A percentile compares a stretch with the other conserved stretches of the same genome.
These are phyloP conservation scores for Eupsilia transversa DNA, from an alignment of 2,888 invertebrate species.

Conservation along the genomic window DNA sequence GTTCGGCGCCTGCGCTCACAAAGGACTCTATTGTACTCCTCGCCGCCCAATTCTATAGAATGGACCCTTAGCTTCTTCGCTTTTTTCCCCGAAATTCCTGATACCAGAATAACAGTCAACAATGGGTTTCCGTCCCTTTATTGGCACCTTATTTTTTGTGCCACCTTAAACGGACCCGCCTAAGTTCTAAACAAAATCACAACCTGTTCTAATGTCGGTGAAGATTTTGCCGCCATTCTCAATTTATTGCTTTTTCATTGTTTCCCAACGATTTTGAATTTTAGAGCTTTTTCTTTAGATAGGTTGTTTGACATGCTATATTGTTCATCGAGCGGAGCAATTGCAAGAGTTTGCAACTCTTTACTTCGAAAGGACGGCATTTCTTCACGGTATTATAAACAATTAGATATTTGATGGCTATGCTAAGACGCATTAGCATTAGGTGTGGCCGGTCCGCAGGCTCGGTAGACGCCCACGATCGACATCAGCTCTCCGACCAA, in stretches of 20 bases:
- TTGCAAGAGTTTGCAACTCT: slow-evolving; percentile 1
- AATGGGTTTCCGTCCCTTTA: slow-evolving; percentile 91
- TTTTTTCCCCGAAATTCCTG: slow-evolving; percentile 87
- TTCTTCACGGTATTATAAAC: slow-evolving; percentile 27
- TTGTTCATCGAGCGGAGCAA: slow-evolving; percentile 4
- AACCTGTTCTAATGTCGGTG: slow-evolving; percentile 85
- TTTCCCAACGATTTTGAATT: slow-evolving; percentile 54
- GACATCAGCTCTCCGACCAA: slow-evolving; percentile 72
- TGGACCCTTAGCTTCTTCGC: slow-evolving; percentile 81
- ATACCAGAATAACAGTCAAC: slow-evolving; percentile 88
- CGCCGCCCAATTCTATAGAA: slow-evolving; percentile 83
- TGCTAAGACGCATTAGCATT: slow-evolving; percentile 58
- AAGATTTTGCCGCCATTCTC: slow-evolving; percentile 71
- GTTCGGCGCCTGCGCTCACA: slow-evolving; percentile 89
- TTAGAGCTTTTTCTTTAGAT: slow-evolving; percentile 7
- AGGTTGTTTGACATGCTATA: slow-evolving; percentile 8
- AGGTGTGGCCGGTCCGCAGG: slow-evolving; percentile 70
- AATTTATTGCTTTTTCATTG: slow-evolving; percentile 67
- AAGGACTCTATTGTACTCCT: slow-evolving; percentile 88
- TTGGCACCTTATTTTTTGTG: slow-evolving; percentile 90
- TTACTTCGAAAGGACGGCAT: slow-evolving; percentile 11
- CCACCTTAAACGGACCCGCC: slow-evolving; percentile 85
- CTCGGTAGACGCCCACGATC: slow-evolving; percentile 80
- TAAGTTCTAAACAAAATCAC: slow-evolving; percentile 84
- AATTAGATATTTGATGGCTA: slow-evolving; percentile 37